phyloP scores from a whole-genome alignment of 2,888 invertebrate genomes.

The Phyllotreta cruciferae region DNA sequence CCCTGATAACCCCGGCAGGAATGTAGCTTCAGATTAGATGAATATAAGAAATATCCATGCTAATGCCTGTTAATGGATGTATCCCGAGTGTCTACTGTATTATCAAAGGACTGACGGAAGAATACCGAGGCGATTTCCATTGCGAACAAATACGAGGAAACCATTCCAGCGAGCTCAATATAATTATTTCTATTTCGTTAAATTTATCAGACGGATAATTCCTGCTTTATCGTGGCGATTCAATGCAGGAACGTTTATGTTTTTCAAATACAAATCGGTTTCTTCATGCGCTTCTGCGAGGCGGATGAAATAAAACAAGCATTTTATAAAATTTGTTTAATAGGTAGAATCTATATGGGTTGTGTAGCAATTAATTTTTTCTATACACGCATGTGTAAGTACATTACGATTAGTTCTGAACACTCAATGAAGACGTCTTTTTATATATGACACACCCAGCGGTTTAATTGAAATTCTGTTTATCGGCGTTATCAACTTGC shows the following conservation, averaged over 20 bases:
- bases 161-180: conserved; percentile 8
- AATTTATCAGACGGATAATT: conserved; percentile 21
- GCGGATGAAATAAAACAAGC: too few species aligned
- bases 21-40: conserved; percentile 52
- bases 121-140: conserved; percentile 34
- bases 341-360: too few species aligned
- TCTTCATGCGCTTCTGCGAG: too few species aligned
- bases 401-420: too few species aligned
- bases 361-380: too few species aligned
- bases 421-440: too few species aligned
- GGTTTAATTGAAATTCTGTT: conserved; percentile 6
- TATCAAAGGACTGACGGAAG: conserved; percentile 41
- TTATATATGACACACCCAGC: neutral
- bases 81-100: conserved; percentile 45
- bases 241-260: too few species aligned
- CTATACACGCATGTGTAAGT: too few species aligned
- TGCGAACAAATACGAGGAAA: conserved; percentile 30
- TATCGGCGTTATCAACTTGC: conserved; percentile 5
- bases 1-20: conserved; percentile 50
- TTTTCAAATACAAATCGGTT: too few species aligned
- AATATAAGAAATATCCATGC: conserved; percentile 51
- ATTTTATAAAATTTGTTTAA: too few species aligned
- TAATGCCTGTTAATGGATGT: conserved; percentile 51
- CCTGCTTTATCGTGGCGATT: conserved; percentile 11
- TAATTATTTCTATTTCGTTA: conserved; percentile 13